Evolutionary conservation across 2,113 vertebrate genomes (phyloP).

Genomic region (Cyrtonyx montezumae): DNA sequence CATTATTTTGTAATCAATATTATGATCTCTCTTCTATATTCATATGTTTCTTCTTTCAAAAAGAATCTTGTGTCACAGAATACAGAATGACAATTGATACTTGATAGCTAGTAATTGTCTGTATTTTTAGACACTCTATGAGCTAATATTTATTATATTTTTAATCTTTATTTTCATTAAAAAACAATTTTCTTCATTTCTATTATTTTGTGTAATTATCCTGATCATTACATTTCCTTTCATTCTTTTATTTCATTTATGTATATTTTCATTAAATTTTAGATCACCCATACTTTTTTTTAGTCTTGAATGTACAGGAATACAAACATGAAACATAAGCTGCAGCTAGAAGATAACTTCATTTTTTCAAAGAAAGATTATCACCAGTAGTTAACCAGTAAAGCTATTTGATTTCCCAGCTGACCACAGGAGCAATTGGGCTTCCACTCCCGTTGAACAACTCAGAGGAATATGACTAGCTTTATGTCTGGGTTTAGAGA

Average conservation of each 20-base stretch:
- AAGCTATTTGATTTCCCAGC: neutral
- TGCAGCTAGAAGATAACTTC: neutral
- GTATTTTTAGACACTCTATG: neutral
- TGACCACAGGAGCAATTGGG: neutral
- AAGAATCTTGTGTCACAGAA: neutral
- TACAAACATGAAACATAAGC: neutral
- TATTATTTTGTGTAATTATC: neutral
- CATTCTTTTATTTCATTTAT: neutral
- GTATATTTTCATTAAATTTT: neutral
- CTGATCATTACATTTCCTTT: neutral
- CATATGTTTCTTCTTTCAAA: neutral
- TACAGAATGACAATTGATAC: neutral
- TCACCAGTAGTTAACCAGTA: neutral
- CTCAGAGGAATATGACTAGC: neutral
- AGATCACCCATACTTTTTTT: neutral
- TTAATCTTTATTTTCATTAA: neutral
- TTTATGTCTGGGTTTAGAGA: neutral
- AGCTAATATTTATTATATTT: neutral
- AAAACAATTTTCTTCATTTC: fast-evolving
- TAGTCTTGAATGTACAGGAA: neutral
- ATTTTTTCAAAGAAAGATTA: neutral
- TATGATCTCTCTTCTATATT: neutral
- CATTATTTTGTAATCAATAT: neutral
- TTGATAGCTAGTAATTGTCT: neutral
- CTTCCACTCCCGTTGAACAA: neutral